Evolutionary conservation across 2,888 invertebrate species (phyloP).

Genomic region (Drosophila buzzatii): DNA sequence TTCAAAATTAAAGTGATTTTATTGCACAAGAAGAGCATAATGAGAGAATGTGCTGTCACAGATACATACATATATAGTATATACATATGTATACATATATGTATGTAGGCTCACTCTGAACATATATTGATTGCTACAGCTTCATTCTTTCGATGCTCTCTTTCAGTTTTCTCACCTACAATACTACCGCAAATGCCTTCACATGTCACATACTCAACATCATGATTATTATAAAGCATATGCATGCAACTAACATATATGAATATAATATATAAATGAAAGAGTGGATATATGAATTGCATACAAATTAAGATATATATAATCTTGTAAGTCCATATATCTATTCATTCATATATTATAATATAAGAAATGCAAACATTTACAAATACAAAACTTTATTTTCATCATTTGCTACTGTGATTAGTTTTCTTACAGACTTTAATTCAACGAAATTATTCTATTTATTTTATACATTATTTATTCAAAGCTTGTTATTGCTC

Average conservation of each 20-base stretch:
- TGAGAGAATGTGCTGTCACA: neutral
- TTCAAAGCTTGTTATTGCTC: neutral
- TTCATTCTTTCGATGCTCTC: neutral
- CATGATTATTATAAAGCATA: neutral
- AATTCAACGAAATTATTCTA: neutral
- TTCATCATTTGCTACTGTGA: too few relatives aligned
- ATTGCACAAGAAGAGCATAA: neutral
- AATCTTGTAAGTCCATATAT: too few relatives aligned
- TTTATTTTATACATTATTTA: neutral
- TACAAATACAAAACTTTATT: too few relatives aligned
- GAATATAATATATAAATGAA: too few relatives aligned
- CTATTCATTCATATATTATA: too few relatives aligned
- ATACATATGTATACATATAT: neutral
- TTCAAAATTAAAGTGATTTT: neutral
- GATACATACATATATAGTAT: too few relatives aligned
- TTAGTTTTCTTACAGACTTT: neutral
- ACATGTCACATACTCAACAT: neutral
- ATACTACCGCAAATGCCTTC: neutral
- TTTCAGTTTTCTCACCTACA: neutral
- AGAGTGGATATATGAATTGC: too few relatives aligned
- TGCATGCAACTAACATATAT: neutral
- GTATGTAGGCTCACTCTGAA: too few relatives aligned
- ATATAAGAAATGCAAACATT: too few relatives aligned
- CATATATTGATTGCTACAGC: neutral
- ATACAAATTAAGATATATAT: too few relatives aligned